phyloP scores from a whole-genome alignment of 1,140 invertebrate genomes.

The Aphelenchoides fujianensis region DNA sequence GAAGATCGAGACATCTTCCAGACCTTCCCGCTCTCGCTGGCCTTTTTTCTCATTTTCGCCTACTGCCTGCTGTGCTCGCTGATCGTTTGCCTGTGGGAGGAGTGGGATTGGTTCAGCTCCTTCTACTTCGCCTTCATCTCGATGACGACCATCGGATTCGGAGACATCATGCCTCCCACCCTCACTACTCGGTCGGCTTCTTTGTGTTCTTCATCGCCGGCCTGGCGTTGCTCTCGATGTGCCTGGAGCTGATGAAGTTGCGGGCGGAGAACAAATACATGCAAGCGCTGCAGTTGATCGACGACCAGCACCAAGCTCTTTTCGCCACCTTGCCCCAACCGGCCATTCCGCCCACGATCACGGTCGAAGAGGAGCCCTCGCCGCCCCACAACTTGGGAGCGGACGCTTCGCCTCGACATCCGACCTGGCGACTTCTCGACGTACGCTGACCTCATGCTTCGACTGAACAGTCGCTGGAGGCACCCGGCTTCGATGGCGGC shows the following conservation, averaged over 20 bases:
- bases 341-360: neutral
- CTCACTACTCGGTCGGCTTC: conserved; percentile 28
- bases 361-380: neutral
- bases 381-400: neutral
- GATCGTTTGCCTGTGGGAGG: conserved; percentile 29
- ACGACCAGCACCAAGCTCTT: conserved; percentile 26
- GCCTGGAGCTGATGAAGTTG: conserved; percentile 25
- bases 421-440: neutral
- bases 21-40: conserved; percentile 30
- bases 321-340: neutral
- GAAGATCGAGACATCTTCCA: conserved; percentile 27
- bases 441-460: neutral
- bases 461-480: neutral
- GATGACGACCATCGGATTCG: conserved; percentile 26
- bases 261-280: conserved; percentile 29
- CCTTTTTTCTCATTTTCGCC: conserved; percentile 21
- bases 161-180: conserved; percentile 31
- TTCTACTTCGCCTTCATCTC: conserved; percentile 35
- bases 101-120: conserved; percentile 30
- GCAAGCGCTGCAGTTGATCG: conserved; percentile 28
- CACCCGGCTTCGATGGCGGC: neutral
- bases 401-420: neutral
- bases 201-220: conserved; percentile 32
- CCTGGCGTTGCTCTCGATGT: conserved; percentile 31
- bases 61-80: conserved; percentile 30